Evolutionary conservation across 1,140 invertebrate species (phyloP).

Genomic region (Bactericera cockerelli): DNA sequence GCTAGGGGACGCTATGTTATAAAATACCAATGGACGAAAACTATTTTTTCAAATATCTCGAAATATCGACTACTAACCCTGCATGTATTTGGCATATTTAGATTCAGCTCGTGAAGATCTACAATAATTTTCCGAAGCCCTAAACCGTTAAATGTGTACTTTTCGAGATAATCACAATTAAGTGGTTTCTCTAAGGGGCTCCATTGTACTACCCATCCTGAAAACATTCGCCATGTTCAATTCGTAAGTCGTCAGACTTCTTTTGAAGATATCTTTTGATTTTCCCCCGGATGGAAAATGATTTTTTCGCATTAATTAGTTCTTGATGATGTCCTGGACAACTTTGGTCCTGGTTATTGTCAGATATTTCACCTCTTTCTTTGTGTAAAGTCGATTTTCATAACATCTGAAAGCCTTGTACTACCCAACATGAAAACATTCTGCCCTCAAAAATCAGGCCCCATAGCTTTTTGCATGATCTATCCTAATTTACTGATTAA

Average conservation of each 20-base stretch:
- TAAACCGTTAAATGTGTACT: not conserved
- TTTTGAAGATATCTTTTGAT: not conserved
- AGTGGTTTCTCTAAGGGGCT: not conserved
- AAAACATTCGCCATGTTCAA: not conserved
- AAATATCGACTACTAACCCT: not conserved
- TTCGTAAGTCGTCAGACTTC: not conserved
- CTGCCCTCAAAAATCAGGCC: too few species aligned
- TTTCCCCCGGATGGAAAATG: not conserved
- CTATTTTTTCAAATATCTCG: slow-evolving; percentile 3
- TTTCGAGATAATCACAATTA: not conserved
- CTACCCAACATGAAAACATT: not conserved
- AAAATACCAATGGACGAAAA: not conserved
- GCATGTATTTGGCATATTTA: not conserved
- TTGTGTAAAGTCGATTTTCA: not conserved
- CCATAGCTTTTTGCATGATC: too few species aligned
- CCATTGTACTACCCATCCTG: not conserved
- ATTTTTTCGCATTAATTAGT: not conserved
- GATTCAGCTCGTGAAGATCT: not conserved
- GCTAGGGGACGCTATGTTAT: slow-evolving; percentile 7
- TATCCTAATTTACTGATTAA: too few species aligned
- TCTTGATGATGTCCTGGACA: not conserved
- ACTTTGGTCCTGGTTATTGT: not conserved
- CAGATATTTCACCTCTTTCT: not conserved
- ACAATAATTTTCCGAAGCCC: slow-evolving; percentile 6
- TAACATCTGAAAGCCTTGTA: not conserved